Evolutionary conservation across 2,113 vertebrate genomes (phyloP).

Genomic region (Dasyprocta punctata): DNA sequence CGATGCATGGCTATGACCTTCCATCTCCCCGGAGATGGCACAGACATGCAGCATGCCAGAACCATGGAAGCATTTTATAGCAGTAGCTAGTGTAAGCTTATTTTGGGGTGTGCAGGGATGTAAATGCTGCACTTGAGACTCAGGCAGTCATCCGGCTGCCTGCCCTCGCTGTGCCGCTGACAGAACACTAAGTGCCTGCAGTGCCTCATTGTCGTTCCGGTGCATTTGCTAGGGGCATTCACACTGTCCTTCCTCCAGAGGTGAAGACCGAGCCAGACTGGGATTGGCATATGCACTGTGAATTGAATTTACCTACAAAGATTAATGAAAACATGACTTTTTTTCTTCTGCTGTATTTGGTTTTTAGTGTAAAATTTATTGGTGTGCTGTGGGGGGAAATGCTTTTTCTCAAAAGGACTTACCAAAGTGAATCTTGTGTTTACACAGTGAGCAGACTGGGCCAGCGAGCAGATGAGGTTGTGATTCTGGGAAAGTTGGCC

Average conservation of each 20-base stretch:
- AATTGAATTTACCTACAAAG: slow-evolving; percentile 23
- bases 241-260: slow-evolving; percentile 20
- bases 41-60: slow-evolving; percentile 65
- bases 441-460: neutral
- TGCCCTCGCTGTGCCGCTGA: slow-evolving; percentile 72
- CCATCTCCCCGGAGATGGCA: slow-evolving; percentile 59
- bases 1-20: accelerated
- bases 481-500: neutral
- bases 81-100: neutral
- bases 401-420: slow-evolving; percentile 67
- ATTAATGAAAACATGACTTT: slow-evolving; percentile 16
- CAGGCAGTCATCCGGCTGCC: neutral
- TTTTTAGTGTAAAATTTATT: slow-evolving; percentile 85
- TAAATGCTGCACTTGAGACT: neutral
- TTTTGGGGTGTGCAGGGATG: slow-evolving; percentile 33
- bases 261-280: slow-evolving; percentile 50
- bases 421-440: slow-evolving; percentile 62
- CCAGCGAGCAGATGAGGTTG: neutral
- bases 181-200: slow-evolving; percentile 85
- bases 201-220: neutral
- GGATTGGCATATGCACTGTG: slow-evolving; percentile 14
- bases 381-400: slow-evolving; percentile 76
- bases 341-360: slow-evolving; percentile 72
- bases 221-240: neutral
- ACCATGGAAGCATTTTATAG: slow-evolving; percentile 41